Conservation (phyloP, 2,113 vertebrate genomes). For the Geococcyx californianus region DNA sequence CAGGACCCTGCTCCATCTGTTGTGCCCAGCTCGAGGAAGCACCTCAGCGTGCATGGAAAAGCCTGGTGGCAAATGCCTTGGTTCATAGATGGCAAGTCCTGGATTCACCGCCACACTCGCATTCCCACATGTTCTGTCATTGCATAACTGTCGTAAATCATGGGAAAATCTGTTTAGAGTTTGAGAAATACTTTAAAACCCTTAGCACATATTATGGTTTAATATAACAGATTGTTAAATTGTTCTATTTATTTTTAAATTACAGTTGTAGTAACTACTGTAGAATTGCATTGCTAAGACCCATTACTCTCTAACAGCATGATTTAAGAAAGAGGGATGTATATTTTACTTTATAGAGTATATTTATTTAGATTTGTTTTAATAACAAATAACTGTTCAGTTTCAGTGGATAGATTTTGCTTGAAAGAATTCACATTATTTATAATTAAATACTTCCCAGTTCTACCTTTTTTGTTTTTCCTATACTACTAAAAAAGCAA, state of each 20-base stretch:
- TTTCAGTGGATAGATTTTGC: background rate
- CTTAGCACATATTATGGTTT: background rate
- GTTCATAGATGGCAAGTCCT: background rate
- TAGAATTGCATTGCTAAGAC: background rate
- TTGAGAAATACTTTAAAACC: background rate
- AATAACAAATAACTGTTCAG: background rate
- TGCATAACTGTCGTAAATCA: background rate
- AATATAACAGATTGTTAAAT: background rate
- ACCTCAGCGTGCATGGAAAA: accelerated
- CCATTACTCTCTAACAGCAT: background rate
- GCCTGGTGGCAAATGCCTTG: background rate
- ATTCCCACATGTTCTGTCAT: background rate
- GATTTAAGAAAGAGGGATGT: background rate
- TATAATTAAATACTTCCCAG: background rate
- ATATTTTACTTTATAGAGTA: background rate
- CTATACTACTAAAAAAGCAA: background rate
- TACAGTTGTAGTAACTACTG: background rate
- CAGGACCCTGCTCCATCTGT: background rate
- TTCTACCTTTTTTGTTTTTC: background rate
- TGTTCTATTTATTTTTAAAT: background rate
- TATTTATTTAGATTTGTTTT: background rate
- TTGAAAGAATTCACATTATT: background rate
- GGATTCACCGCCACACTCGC: accelerated
- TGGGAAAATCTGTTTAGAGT: background rate
- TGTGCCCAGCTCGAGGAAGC: background rate